These are phyloP conservation scores for Apamea epomidion DNA, from an alignment of 2,888 invertebrate genomes.

Conservation along the genomic window DNA sequence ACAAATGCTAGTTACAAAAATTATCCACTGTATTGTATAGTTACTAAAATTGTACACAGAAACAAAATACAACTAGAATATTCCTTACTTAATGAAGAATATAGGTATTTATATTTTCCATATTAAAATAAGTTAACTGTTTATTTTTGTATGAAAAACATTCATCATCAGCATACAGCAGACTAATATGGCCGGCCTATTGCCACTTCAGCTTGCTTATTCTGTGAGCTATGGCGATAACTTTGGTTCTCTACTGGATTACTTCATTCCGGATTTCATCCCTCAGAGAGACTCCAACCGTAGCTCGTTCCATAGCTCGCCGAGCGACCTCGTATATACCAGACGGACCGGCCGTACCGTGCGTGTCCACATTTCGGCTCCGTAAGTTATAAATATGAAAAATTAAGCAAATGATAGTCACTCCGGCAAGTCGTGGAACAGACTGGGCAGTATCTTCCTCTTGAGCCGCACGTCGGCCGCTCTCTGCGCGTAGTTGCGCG, in stretches of 20 bases:
- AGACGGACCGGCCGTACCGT: not conserved
- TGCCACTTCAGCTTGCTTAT: not conserved
- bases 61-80: not conserved
- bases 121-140: not conserved
- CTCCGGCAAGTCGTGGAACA: constrained; percentile 91
- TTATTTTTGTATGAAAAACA: not conserved
- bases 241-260: not conserved
- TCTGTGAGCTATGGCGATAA: not conserved
- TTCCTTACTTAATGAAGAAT: no score
- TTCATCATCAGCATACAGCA: not conserved
- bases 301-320: not conserved
- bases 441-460: constrained; percentile 94
- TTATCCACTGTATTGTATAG: not conserved
- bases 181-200: not conserved
- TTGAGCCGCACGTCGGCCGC: constrained; percentile 94
- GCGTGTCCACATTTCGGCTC: not conserved
- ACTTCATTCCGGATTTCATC: not conserved
- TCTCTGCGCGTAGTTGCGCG: constrained; percentile 93
- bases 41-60: not conserved
- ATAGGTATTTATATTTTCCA: not conserved
- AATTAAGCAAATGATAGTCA: constrained; percentile 51
- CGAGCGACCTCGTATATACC: no score
- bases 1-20: no score
- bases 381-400: not conserved
- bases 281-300: not conserved